Conservation (phyloP, 2,797 vertebrate species). For the Loris lydekkerianus region DNA sequence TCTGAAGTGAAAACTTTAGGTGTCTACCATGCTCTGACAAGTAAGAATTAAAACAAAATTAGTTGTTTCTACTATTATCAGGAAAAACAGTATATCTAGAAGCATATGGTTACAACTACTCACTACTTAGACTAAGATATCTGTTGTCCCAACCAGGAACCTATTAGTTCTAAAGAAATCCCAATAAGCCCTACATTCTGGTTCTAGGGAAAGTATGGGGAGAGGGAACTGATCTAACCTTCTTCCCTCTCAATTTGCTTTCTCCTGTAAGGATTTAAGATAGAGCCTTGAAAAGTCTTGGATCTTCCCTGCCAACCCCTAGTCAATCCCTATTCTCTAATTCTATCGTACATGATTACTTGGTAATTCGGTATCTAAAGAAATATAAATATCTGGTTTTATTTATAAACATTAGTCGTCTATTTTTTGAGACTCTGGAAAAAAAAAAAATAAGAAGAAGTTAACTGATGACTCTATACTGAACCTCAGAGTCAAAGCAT, state of each 20-base stretch:
- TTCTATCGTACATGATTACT: not conserved
- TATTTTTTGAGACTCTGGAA: too few relatives aligned
- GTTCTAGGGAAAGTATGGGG: not conserved
- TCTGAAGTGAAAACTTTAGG: not conserved
- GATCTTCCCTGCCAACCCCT: not conserved
- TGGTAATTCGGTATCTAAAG: not conserved
- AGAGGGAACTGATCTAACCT: not conserved
- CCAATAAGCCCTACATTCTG: not conserved
- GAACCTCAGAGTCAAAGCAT: too few relatives aligned
- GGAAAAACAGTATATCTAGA: not conserved
- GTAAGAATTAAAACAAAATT: constrained; percentile 36
- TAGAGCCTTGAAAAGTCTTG: not conserved
- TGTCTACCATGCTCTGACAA: not conserved
- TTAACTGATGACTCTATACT: too few relatives aligned
- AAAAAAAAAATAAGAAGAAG: too few relatives aligned
- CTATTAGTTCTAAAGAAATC: not conserved
- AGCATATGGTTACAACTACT: not conserved
- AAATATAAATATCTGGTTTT: not conserved
- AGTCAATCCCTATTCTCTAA: not conserved
- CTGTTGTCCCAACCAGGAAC: not conserved
- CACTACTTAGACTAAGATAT: not conserved
- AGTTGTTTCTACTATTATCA: not conserved
- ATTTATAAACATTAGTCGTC: too few relatives aligned
- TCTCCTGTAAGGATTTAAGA: not conserved
- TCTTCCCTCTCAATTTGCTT: not conserved